phyloP scores from a whole-genome alignment of 2,888 invertebrate genomes.

The Horisme vitalbata region DNA sequence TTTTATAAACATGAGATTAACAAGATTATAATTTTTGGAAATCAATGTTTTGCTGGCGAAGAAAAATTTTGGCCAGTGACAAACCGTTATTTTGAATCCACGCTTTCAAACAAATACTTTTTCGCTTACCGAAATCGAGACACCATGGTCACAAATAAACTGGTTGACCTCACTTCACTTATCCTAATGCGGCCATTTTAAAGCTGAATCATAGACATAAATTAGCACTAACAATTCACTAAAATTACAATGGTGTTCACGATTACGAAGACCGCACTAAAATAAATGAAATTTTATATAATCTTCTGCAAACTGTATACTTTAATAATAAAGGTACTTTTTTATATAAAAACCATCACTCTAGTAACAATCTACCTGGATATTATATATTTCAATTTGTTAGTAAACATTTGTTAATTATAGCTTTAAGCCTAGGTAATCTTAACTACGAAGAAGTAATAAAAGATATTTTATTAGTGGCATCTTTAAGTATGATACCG shows the following conservation, averaged over 20 bases:
- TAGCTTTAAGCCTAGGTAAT: slow-evolving; percentile 72
- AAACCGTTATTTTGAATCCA: too few species aligned
- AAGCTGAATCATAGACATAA: slow-evolving; percentile 50
- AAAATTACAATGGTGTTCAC: slow-evolving; percentile 53
- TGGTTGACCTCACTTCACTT: slow-evolving; percentile 54
- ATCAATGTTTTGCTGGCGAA: too few species aligned
- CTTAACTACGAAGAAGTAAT: slow-evolving; percentile 75
- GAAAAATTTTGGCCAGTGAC: too few species aligned
- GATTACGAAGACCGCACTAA: slow-evolving; percentile 40
- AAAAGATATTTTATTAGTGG: slow-evolving; percentile 56
- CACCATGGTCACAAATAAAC: slow-evolving; percentile 64
- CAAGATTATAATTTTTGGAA: too few species aligned
- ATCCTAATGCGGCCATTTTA: slow-evolving; percentile 52
- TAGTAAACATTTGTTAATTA: slow-evolving; percentile 74
- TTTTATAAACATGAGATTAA: too few species aligned
- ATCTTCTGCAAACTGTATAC: slow-evolving; percentile 49
- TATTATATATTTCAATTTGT: slow-evolving; percentile 69
- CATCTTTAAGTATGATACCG: slow-evolving; percentile 44
- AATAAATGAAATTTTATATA: slow-evolving; percentile 51
- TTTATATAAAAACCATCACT: slow-evolving; percentile 78
- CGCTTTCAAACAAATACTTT: too few species aligned
- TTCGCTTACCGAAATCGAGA: slow-evolving; percentile 60
- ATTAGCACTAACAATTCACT: slow-evolving; percentile 19
- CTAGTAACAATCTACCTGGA: slow-evolving; percentile 82
- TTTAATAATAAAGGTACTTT: slow-evolving; percentile 60